Evolutionary conservation across 2,113 vertebrate species (phyloP).

Genomic region (Pollimyrus isidori): DNA sequence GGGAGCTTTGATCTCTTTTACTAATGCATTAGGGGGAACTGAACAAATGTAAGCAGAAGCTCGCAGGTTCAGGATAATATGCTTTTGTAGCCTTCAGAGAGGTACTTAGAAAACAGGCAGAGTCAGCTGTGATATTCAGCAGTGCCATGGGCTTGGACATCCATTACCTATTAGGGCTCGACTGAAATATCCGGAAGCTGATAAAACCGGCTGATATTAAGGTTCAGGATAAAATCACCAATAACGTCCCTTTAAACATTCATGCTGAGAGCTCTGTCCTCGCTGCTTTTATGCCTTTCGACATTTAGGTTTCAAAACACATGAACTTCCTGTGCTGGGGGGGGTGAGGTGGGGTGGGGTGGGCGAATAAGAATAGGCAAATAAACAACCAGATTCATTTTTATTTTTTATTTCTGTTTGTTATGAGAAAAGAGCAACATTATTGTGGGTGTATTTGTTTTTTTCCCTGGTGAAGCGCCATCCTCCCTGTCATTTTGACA

Average conservation of each 20-base stretch:
- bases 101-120: not conserved
- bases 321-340: not conserved
- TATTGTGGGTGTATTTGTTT: not conserved
- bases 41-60: not conserved
- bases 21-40: not conserved
- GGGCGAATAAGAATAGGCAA: not conserved
- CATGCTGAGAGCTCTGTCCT: not conserved
- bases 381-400: not conserved
- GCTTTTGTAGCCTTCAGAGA: not conserved
- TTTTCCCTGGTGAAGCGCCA: not conserved
- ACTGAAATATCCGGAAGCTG: not conserved
- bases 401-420: not conserved
- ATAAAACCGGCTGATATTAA: not conserved
- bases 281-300: not conserved
- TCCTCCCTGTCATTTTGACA: not conserved
- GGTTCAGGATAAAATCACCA: not conserved
- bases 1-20: slow-evolving; percentile 19
- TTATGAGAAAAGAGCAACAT: not conserved
- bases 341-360: too few relatives aligned
- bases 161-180: not conserved
- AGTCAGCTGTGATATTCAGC: not conserved
- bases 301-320: not conserved
- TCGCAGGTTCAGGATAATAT: not conserved
- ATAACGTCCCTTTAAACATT: not conserved
- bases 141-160: not conserved